Base-by-base conservation (phyloP, 2,797 vertebrate species). In the Crenuchus spilurus region DNA sequence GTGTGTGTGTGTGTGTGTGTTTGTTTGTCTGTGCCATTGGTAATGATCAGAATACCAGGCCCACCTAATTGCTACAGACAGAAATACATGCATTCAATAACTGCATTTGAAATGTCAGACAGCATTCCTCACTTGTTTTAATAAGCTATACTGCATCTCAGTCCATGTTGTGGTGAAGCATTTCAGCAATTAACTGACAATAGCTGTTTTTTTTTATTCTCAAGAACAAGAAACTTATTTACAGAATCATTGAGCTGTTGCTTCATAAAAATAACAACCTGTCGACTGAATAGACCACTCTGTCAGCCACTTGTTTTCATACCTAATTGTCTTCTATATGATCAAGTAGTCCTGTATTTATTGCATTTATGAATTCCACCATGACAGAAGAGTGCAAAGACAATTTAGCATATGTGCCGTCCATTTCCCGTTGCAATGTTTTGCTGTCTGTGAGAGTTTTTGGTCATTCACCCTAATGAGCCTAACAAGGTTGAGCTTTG, bases 401-500 rank as follows among this genome's bases (percentile, higher is more conserved):
- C 3, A 8, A n/a, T 52, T 52, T 68, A 49, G 4, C 18, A 26
- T 44, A 46, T n/a, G 18, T 37, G 55, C n/a, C 13, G 42, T 42
- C 6, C 1, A 30, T 31, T 67, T 64, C 54, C 39, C 62, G 54
- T 22, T 39, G 18, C 35, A 75, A 70, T 78, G 69, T 62, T 31
- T 51, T 62, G 44, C 37, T 35, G 67, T 13, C 61, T 71, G 77
- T 70, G 64, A 57, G 51, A 55, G 28, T 39, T 73, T 42, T 49
- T 63, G 71, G 75, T 75, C 61, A 69, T 76, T 66, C 55, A 69
- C 37, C 87, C 81, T 89, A 91, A 92, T 90, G 86, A 92, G 79
- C 76, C 90, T 91, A 90, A 94, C 88, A 93, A 94, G 87, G 86
- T 88, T 88, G 88, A 87, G 86, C 93, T 91, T 92, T 90, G 88